Base-by-base conservation (phyloP, 2,113 vertebrate species). In the Microcebus lehilahytsara region DNA sequence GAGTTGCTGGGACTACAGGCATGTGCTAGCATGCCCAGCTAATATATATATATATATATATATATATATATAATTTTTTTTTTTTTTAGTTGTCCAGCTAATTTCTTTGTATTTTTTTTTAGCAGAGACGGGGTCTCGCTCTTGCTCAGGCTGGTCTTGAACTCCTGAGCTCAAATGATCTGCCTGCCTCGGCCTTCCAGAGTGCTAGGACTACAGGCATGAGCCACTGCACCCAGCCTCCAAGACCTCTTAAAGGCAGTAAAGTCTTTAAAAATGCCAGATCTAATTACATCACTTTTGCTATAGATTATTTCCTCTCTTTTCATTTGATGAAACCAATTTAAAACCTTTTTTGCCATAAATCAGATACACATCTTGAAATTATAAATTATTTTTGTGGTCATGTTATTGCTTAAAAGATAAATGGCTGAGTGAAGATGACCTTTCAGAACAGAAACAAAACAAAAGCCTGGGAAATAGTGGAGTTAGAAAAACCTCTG, bases 321-420 rank as follows among this genome's bases (percentile, higher is more conserved):
- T 53, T 75, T 56, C 19, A 51, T 79, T 85, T 51, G 34, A 40
- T 60, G 34, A 78, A 81, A 53, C 5, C 19, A 34, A 62, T 56
- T 86, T 72, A 77, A 85, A 88, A 27, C 30, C 3, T 34, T 80
- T 89, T 91, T 67, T 34, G 71, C 78, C 56, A 78, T 40, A 60
- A 42, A 23, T 92, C 81, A 77, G 72, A 85, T 83, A 85, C 3
- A 56, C 30, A 46, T 89, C 60, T 3, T 51, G 56, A 89, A 96
- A 79, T 87, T 40, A 78, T 30, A 80, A 94, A 34, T 96, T 62
- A 64, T 92, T 91, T 79, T 78, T 80, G 80, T n/a, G 32, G 60
- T 72, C 16, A 9, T 20, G 17, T 49, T 84, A 87, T 42, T 37
- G 66, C 8, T 74, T 51, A 94, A 51, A 92, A 84, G 88, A 78